Percentiles rank a stretch among this genome's conserved stretches.
Evolutionary conservation across 2,888 invertebrate genomes (phyloP).

Genomic region (Mycalesis mineus): DNA sequence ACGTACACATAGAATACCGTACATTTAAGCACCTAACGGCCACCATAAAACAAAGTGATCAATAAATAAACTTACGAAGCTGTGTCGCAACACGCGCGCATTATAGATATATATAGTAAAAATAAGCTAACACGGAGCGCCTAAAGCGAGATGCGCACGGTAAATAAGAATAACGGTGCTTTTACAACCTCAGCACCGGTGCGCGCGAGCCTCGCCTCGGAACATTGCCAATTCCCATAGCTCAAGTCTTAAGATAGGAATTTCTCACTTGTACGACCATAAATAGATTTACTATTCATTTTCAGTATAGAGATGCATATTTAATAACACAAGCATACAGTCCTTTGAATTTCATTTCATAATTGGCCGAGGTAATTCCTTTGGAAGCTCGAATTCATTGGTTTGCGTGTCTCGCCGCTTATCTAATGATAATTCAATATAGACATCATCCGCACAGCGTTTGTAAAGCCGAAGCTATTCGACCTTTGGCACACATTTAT

Average conservation of each 20-base stretch:
- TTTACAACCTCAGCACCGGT: slow-evolving; percentile 67
- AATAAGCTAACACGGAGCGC: slow-evolving; percentile 56
- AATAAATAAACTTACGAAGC: slow-evolving; percentile 25
- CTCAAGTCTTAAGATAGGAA: slow-evolving; percentile 68
- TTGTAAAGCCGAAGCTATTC: slow-evolving; percentile 35
- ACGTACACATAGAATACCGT: background rate
- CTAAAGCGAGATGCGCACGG: slow-evolving; percentile 72
- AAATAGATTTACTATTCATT: slow-evolving; percentile 63
- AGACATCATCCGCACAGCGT: slow-evolving; percentile 26
- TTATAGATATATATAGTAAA: slow-evolving; percentile 38
- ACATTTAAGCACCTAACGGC: slow-evolving; percentile 2
- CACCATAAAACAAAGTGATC: slow-evolving; percentile 16
- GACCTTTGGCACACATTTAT: slow-evolving; percentile 31
- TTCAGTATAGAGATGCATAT: slow-evolving; percentile 32
- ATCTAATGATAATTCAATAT: slow-evolving; percentile 24
- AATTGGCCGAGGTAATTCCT: slow-evolving; percentile 24
- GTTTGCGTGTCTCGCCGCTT: slow-evolving; percentile 33
- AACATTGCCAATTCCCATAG: slow-evolving; percentile 75
- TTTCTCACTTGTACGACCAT: slow-evolving; percentile 68
- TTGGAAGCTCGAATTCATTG: slow-evolving; percentile 44
- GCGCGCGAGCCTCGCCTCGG: slow-evolving; percentile 61
- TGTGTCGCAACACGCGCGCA: slow-evolving; percentile 26
- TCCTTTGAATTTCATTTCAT: slow-evolving; percentile 33
- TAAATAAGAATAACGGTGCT: slow-evolving; percentile 74
- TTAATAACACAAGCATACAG: slow-evolving; percentile 27